Percentiles rank a stretch among this genome's conserved stretches.
phyloP scores from a whole-genome alignment of 1,140 invertebrate genomes.

The Achroia grisella region DNA sequence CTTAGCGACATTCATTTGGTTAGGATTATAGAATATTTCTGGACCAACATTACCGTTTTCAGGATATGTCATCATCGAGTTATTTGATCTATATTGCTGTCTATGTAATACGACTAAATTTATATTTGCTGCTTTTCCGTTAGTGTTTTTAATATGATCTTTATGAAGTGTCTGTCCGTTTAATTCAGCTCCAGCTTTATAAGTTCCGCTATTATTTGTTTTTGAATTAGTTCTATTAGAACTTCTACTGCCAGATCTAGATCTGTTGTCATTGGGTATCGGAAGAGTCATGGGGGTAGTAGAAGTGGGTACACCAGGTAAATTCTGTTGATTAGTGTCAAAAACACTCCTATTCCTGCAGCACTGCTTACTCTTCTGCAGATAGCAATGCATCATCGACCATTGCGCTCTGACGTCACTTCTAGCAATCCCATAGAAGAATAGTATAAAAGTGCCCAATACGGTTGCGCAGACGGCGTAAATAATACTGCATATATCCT shows the following conservation, averaged over 20 bases:
- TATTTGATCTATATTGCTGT: slow-evolving; percentile 81
- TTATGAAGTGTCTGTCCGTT: slow-evolving; percentile 66
- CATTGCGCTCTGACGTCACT: slow-evolving; percentile 87
- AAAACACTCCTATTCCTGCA: slow-evolving; percentile 79
- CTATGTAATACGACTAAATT: slow-evolving; percentile 80
- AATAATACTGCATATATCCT: slow-evolving; percentile 84
- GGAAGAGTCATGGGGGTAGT: slow-evolving; percentile 44
- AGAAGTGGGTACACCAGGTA: slow-evolving; percentile 65
- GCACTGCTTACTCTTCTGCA: slow-evolving; percentile 76
- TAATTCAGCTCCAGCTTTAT: slow-evolving; percentile 71
- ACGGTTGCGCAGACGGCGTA: slow-evolving; percentile 82
- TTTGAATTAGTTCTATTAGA: slow-evolving; percentile 74
- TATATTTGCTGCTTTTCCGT: slow-evolving; percentile 70
- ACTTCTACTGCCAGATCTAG: slow-evolving; percentile 77
- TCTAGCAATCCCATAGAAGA: slow-evolving; percentile 89
- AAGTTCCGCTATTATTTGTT: slow-evolving; percentile 72
- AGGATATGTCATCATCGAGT: slow-evolving; percentile 81
- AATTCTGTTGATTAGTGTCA: slow-evolving; percentile 75
- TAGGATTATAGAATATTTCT: slow-evolving; percentile 93
- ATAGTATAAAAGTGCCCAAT: slow-evolving; percentile 87
- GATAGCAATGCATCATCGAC: slow-evolving; percentile 77
- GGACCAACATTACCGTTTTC: slow-evolving; percentile 75
- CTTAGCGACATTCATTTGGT: slow-evolving; percentile 92
- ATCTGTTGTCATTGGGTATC: slow-evolving; percentile 71
- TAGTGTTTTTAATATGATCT: slow-evolving; percentile 53